A percentile compares a stretch with the other conserved stretches of the same genome.
phyloP scores from a whole-genome alignment of 1,140 invertebrate genomes.

The Scylla paramamosain region DNA sequence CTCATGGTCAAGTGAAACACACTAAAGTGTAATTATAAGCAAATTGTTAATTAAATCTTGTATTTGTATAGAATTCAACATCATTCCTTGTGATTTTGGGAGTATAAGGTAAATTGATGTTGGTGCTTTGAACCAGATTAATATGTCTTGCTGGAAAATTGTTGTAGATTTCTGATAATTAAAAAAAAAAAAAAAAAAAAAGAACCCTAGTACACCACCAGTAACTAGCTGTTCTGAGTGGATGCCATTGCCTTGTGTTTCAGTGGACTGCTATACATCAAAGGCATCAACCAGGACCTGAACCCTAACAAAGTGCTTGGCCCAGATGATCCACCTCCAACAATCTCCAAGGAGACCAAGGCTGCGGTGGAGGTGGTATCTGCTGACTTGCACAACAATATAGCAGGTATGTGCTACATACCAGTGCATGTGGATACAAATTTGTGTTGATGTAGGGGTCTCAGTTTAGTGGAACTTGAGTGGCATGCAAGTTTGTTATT shows the following conservation, averaged over 20 bases:
- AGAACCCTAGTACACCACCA: no score
- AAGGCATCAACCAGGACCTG: conserved; percentile 58
- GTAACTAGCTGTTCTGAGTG: no score
- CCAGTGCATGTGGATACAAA: background rate
- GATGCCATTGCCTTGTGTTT: background rate
- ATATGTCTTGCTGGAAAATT: no score
- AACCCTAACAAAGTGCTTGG: conserved; percentile 52
- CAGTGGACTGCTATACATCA: conserved; percentile 59
- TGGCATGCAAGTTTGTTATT: background rate
- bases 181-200: no score
- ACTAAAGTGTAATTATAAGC: no score
- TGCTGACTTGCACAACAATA: conserved; percentile 51
- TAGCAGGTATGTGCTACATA: conserved; percentile 37
- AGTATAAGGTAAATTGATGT: no score
- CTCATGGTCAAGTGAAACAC: no score
- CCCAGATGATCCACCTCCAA: background rate
- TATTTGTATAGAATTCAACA: no score
- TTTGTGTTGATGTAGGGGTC: background rate
- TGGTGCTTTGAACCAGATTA: no score
- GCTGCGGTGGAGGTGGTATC: conserved; percentile 2
- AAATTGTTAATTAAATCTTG: no score
- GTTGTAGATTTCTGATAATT: no score
- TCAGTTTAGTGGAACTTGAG: background rate
- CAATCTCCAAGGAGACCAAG: background rate
- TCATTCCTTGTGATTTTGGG: no score